phyloP scores from a whole-genome alignment of 1,140 invertebrate species.

The Caerostris extrusa region DNA sequence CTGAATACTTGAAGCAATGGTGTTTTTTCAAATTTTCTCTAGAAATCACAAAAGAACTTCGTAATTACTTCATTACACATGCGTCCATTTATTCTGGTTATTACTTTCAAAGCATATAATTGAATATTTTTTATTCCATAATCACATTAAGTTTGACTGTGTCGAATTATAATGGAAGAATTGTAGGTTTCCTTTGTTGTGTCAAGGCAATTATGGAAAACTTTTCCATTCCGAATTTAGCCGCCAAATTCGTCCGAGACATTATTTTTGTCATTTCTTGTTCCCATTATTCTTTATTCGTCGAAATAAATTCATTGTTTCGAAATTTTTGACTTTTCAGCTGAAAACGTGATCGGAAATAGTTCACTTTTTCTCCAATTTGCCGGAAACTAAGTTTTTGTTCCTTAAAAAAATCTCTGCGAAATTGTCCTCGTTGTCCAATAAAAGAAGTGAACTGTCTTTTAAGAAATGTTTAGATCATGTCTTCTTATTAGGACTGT shows the following conservation, averaged over 20 bases:
- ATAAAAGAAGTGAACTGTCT: too few species aligned
- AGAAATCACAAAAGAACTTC: too few species aligned
- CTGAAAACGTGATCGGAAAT: not conserved
- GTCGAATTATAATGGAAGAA: not conserved
- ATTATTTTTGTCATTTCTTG: not conserved
- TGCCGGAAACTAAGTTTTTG: not conserved
- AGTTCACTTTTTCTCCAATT: not conserved
- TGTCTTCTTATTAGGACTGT: too few species aligned
- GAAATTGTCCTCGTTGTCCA: too few species aligned
- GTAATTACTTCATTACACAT: too few species aligned
- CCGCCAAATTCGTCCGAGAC: not conserved
- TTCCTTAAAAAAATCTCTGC: too few species aligned
- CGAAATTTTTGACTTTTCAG: not conserved
- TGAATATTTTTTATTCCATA: not conserved
- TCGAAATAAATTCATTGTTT: not conserved
- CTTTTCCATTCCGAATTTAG: not conserved
- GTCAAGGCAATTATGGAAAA: not conserved
- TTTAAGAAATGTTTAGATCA: too few species aligned
- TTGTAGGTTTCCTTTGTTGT: not conserved
- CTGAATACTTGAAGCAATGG: too few species aligned
- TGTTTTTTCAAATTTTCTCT: too few species aligned
- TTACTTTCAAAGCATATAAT: not conserved
- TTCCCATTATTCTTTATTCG: not conserved
- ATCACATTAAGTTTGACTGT: not conserved
- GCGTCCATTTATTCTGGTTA: not conserved